Conservation (phyloP, 2,888 invertebrate genomes). For the Phengaris alcon region DNA sequence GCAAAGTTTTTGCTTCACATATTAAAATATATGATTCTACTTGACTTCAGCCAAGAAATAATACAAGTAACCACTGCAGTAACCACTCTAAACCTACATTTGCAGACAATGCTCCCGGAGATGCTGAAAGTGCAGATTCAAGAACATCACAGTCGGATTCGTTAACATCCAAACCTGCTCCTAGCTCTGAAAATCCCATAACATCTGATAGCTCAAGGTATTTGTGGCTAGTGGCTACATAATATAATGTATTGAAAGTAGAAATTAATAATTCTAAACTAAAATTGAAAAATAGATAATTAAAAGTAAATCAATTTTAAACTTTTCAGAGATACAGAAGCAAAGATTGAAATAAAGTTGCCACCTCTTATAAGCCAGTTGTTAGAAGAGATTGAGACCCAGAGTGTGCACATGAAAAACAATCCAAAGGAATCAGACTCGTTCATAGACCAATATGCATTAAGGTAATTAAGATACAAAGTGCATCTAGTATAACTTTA, state of each 20-base stretch:
- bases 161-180: constrained; percentile 65
- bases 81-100: constrained; percentile 14
- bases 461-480: constrained; percentile 44
- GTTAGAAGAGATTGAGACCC: constrained; percentile 54
- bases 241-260: too few species aligned
- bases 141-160: constrained; percentile 71
- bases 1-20: too few species aligned
- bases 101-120: constrained; percentile 58
- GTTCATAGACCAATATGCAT: constrained; percentile 47
- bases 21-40: too few species aligned
- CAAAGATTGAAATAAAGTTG: constrained; percentile 53
- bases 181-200: constrained; percentile 65
- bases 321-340: constrained; percentile 55
- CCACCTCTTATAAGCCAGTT: constrained; percentile 48
- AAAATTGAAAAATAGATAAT: too few species aligned
- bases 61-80: not conserved
- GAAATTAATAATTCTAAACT: too few species aligned
- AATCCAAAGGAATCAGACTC: constrained; percentile 46
- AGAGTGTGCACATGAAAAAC: constrained; percentile 43
- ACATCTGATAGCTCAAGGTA: constrained; percentile 75
- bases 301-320: not conserved
- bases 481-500: not conserved
- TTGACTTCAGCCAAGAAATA: too few species aligned
- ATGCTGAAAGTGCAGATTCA: constrained; percentile 67
- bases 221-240: not conserved